A percentile compares a stretch with the other conserved stretches of the same genome.
Evolutionary conservation across 2,113 vertebrate species (phyloP).

Genomic region (Pelodiscus sinensis): DNA sequence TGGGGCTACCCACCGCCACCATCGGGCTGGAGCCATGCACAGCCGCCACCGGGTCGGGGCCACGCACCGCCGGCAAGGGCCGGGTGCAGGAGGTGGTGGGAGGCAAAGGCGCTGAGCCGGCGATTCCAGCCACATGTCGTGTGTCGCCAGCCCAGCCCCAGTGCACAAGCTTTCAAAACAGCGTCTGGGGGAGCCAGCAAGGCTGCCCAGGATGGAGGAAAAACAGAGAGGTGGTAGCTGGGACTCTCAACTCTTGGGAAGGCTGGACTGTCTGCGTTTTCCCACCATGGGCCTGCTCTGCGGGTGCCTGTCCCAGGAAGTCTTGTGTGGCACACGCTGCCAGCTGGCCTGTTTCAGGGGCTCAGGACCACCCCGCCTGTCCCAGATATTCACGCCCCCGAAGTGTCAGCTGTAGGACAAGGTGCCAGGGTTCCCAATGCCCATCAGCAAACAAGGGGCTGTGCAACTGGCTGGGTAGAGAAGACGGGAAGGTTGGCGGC

Average conservation of each 20-base stretch:
- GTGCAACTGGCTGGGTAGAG: not conserved
- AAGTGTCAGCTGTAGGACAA: not conserved
- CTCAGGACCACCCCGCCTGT: not conserved
- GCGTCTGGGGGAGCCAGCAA: not conserved
- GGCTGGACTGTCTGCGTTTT: not conserved
- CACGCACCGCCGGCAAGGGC: too few relatives aligned
- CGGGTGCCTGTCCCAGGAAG: not conserved
- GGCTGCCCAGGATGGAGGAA: not conserved
- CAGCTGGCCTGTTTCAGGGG: not conserved
- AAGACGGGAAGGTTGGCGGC: not conserved
- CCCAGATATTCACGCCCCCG: not conserved
- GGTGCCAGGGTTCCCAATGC: not conserved
- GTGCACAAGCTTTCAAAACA: not conserved
- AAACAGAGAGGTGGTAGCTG: not conserved
- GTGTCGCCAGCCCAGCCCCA: not conserved
- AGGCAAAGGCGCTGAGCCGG: not conserved
- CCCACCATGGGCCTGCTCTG: not conserved
- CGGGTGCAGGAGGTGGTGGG: not conserved
- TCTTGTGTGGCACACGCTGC: not conserved
- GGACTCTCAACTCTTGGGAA: not conserved
- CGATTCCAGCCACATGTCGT: not conserved
- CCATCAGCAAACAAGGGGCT: not conserved
- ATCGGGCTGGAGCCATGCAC: too few relatives aligned
- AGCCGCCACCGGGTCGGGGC: too few relatives aligned
- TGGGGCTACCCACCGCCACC: not conserved